Evolutionary conservation across 2,113 vertebrate species (phyloP).

Genomic region (Morone saxatilis): DNA sequence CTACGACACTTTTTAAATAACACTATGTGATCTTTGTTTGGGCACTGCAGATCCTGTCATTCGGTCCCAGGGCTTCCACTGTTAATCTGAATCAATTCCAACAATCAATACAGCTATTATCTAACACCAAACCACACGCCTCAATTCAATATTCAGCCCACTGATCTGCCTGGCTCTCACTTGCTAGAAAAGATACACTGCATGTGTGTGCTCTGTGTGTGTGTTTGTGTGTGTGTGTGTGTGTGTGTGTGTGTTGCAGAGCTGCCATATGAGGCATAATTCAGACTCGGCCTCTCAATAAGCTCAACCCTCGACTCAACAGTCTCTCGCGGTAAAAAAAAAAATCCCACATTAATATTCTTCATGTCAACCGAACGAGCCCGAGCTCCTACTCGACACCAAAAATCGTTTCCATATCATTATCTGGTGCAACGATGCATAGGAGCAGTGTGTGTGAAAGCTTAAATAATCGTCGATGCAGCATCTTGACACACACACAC

Average conservation of each 20-base stretch:
- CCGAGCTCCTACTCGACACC: not conserved
- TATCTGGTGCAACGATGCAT: constrained; percentile 8
- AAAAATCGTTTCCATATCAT: constrained; percentile 16
- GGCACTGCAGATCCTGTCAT: not conserved
- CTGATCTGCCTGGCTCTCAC: constrained; percentile 25
- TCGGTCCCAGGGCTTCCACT: constrained; percentile 1
- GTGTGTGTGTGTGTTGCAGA: constrained; percentile 16
- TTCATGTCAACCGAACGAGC: not conserved
- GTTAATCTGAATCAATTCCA: constrained; percentile 36
- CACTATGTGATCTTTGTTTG: constrained; percentile 1
- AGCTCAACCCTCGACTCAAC: not conserved
- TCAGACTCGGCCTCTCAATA: constrained; percentile 58
- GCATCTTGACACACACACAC: not conserved
- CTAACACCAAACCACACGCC: constrained; percentile 49
- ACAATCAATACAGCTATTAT: constrained; percentile 67
- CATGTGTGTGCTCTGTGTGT: not conserved
- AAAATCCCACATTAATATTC: constrained; percentile 27
- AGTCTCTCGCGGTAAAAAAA: not conserved
- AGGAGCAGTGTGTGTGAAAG: not conserved
- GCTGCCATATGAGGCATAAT: constrained; percentile 17
- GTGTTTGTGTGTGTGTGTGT: constrained; percentile 14
- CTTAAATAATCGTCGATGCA: not conserved
- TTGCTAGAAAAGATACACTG: constrained; percentile 26
- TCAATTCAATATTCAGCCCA: constrained; percentile 48
- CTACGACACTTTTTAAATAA: not conserved